Evolutionary conservation across 2,113 vertebrate species (phyloP).

Genomic region (Rhea americana): DNA sequence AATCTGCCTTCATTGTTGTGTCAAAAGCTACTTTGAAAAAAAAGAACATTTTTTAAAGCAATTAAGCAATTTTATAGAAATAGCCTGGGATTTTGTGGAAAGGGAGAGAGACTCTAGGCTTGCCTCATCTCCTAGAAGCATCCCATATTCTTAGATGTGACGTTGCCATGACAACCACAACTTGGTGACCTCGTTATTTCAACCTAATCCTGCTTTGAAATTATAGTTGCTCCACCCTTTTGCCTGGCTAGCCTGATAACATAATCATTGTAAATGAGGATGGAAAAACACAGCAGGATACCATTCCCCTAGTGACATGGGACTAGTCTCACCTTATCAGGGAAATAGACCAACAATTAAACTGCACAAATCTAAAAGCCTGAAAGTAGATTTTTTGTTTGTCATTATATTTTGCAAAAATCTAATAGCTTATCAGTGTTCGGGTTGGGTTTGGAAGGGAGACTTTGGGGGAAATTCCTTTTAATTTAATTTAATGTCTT

Average conservation of each 20-base stretch:
- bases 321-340: slow-evolving; percentile 76
- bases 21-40: slow-evolving; percentile 25
- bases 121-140: slow-evolving; percentile 86
- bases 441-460: neutral
- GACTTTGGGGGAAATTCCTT: slow-evolving; percentile 53
- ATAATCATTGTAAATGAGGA: slow-evolving; percentile 99
- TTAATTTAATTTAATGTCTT: slow-evolving; percentile 58
- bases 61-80: slow-evolving; percentile 75
- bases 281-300: slow-evolving; percentile 81
- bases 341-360: slow-evolving; percentile 80
- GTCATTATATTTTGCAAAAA: slow-evolving; percentile 57
- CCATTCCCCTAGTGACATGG: slow-evolving; percentile 75
- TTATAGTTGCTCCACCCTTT: slow-evolving; percentile 99
- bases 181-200: slow-evolving; percentile 99
- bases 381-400: slow-evolving; percentile 68
- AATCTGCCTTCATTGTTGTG: slow-evolving; percentile 21
- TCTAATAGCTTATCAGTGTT: slow-evolving; percentile 35
- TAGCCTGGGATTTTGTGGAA: slow-evolving; percentile 72
- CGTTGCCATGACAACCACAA: slow-evolving; percentile 98
- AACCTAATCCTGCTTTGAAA: slow-evolving; percentile 99
- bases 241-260: slow-evolving; percentile 99
- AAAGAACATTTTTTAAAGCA: slow-evolving; percentile 62
- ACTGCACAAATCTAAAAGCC: slow-evolving; percentile 71
- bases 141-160: slow-evolving; percentile 99
- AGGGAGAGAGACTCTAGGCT: slow-evolving; percentile 72